A percentile compares a stretch with the other conserved stretches of the same genome.
phyloP scores from a whole-genome alignment of 2,113 vertebrate genomes.

The Lethenteron reissneri region DNA sequence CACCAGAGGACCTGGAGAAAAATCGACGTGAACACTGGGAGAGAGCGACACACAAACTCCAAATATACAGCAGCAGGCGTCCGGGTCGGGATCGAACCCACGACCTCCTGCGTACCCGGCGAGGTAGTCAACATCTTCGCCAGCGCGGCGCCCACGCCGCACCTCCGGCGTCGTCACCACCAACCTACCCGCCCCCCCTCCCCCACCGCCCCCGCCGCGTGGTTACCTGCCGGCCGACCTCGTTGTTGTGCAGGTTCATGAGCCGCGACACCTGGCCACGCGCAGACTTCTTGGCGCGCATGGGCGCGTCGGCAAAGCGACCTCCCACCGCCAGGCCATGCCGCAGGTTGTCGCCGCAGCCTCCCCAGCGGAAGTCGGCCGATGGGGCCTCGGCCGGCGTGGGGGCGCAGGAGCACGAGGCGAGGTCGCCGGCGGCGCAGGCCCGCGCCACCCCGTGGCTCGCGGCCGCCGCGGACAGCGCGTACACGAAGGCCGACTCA shows the following conservation, averaged over 20 bases:
- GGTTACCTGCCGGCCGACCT: slow-evolving; percentile 89
- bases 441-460: slow-evolving; percentile 85
- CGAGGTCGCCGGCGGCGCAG: slow-evolving; percentile 75
- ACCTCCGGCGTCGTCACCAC: too few relatives aligned
- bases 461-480: slow-evolving; percentile 74
- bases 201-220: background rate
- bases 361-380: slow-evolving; percentile 92
- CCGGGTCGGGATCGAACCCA: too few relatives aligned
- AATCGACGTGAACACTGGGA: too few relatives aligned
- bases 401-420: slow-evolving; percentile 70
- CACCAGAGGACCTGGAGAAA: too few relatives aligned
- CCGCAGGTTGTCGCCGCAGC: slow-evolving; percentile 92
- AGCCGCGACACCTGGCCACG: slow-evolving; percentile 78
- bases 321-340: slow-evolving; percentile 86
- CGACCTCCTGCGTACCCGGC: too few relatives aligned
- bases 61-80: too few relatives aligned
- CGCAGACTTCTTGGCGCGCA: slow-evolving; percentile 91
- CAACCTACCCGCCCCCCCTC: too few relatives aligned
- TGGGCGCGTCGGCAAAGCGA: slow-evolving; percentile 92
- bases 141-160: too few relatives aligned
- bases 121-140: too few relatives aligned
- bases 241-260: slow-evolving; percentile 99
- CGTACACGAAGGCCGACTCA: slow-evolving; percentile 83
- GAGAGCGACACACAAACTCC: too few relatives aligned
- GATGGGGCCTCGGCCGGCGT: slow-evolving; percentile 67